Conservation (phyloP, 2,888 invertebrate species). For the Dynastes maya region DNA sequence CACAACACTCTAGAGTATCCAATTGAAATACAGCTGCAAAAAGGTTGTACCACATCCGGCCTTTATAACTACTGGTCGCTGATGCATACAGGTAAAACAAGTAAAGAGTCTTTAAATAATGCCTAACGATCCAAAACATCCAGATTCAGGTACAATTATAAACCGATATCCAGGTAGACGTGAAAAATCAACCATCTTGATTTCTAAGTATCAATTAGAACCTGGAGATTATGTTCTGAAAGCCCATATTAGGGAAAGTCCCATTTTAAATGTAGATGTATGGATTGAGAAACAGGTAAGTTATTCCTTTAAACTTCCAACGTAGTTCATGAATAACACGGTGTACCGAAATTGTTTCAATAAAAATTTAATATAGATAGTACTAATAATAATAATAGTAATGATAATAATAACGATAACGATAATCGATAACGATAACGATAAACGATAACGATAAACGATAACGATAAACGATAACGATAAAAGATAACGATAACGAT, state of each 20-base stretch:
- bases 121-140: neutral
- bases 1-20: constrained; percentile 4
- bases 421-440: too few relatives aligned
- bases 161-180: neutral
- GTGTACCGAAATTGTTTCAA: too few relatives aligned
- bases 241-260: constrained; percentile 7
- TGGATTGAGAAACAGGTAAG: constrained; percentile 11
- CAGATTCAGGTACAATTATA: neutral
- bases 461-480: too few relatives aligned
- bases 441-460: too few relatives aligned
- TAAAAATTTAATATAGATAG: too few relatives aligned
- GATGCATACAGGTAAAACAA: neutral
- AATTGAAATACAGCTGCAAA: neutral
- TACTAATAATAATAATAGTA: too few relatives aligned
- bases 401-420: too few relatives aligned
- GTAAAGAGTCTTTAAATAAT: neutral
- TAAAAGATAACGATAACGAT: too few relatives aligned
- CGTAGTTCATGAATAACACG: neutral
- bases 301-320: neutral
- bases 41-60: neutral
- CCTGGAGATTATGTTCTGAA: constrained; percentile 16
- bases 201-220: neutral
- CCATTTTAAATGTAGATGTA: neutral
- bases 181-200: neutral
- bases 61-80: constrained; percentile 11